Base-by-base conservation (phyloP, 1,140 invertebrate genomes). In the Rhagoletis pomonella region DNA sequence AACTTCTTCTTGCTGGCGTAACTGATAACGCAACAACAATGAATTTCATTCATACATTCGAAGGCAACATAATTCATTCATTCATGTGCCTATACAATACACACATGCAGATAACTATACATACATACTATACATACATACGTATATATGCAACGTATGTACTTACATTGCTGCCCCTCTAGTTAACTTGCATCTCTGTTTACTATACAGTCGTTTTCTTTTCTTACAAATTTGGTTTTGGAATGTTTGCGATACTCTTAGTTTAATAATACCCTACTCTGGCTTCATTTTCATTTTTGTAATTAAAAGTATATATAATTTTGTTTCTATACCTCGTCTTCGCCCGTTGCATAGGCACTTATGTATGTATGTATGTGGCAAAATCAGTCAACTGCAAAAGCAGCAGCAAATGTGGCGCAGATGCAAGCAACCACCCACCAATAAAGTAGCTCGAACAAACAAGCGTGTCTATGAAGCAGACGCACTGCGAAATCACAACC, bases 401-500 rank as follows among this genome's bases (percentile, higher is more conserved):
- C 55, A 81, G 73, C 73, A 81, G 73, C 55, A 81, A 55, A 81
- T 9, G 47, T 58, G 42, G 73, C 73, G 73, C 73, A 58, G 29
- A 81, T 55, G n/a, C 19, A 12, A 29, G 47, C 73, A 81, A 81
- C 73, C 73, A 81, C 73, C 73, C 73, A 81, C 73, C 44, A 50
- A 55, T 81, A 50, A 50, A 55, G 7, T n/a, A 50, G 73, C 73
- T 47, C 29, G 19, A 50, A 55, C 6, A 47, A 42, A 55, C 17
- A 47, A 29, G 73, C 73, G 47, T 12, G 2, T 5, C 50, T 10
- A 50, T 55, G 73, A 29, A 29, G 9, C n/a, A 50, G 50, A 55
- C 73, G n/a, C 73, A 81, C n/a, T 12, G 17, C 73, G 44, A 81
- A 81, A 81, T 81, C 73, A 81, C 73, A 81, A 81, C 73, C 73